Conservation (phyloP, 2,888 invertebrate genomes). For the Cephonodes hylas region DNA sequence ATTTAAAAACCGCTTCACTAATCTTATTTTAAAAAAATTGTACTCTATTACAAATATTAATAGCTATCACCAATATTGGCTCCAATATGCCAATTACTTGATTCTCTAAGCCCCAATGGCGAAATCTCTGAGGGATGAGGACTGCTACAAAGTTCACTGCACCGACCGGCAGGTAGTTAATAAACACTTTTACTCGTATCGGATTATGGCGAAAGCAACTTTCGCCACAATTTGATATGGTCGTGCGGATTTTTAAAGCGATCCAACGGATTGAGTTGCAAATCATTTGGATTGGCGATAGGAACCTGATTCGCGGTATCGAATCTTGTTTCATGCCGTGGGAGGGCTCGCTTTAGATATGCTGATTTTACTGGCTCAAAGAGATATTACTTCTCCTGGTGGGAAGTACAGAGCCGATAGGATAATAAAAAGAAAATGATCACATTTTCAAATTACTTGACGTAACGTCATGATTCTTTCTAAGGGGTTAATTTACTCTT, state of each 20-base stretch:
- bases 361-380: too few species aligned
- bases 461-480: too few species aligned
- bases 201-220: slow-evolving; percentile 7
- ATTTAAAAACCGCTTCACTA: too few species aligned
- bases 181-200: slow-evolving; percentile 7
- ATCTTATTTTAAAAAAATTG: too few species aligned
- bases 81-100: neutral
- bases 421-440: too few species aligned
- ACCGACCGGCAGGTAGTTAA: neutral
- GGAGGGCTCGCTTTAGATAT: neutral
- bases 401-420: too few species aligned
- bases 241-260: neutral
- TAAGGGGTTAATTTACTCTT: too few species aligned
- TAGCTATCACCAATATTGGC: neutral
- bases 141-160: neutral
- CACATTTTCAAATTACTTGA: too few species aligned
- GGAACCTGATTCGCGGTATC: neutral
- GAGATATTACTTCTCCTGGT: too few species aligned
- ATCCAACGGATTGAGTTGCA: neutral
- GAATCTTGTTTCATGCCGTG: neutral
- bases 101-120: neutral
- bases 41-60: too few species aligned
- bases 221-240: slow-evolving; percentile 10
- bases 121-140: neutral
- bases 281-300: neutral